A percentile compares a stretch with the other conserved stretches of the same genome.
Evolutionary conservation across 2,113 vertebrate species (phyloP).

Genomic region (Callaeas wilsoni): DNA sequence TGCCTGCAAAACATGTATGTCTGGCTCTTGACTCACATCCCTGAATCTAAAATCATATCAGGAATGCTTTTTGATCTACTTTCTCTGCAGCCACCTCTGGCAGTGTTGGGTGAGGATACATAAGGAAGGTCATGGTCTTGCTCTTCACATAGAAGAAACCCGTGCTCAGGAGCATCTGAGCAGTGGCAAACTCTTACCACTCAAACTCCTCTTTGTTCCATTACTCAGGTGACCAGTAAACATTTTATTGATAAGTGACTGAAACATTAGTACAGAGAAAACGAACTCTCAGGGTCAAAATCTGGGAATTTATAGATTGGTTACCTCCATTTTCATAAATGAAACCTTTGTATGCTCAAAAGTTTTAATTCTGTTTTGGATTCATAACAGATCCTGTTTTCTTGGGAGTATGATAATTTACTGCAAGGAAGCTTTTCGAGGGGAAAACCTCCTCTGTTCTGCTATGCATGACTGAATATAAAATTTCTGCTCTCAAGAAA

Average conservation of each 20-base stretch:
- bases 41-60: neutral
- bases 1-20: neutral
- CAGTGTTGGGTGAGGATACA: neutral
- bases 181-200: neutral
- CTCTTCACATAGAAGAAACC: neutral
- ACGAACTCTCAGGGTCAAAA: neutral
- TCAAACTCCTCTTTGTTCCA: neutral
- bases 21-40: neutral
- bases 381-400: neutral
- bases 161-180: neutral
- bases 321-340: neutral
- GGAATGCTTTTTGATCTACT: neutral
- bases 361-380: neutral
- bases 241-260: neutral
- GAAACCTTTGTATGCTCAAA: neutral
- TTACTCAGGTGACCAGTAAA: neutral
- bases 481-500: slow-evolving; percentile 9
- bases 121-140: neutral
- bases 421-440: neutral
- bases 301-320: neutral
- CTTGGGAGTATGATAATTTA: neutral
- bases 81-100: neutral
- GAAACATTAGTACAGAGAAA: neutral
- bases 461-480: neutral
- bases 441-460: neutral